These are phyloP conservation scores for Pandemis heparana DNA, from an alignment of 2,888 invertebrate species.

Conservation along the genomic window DNA sequence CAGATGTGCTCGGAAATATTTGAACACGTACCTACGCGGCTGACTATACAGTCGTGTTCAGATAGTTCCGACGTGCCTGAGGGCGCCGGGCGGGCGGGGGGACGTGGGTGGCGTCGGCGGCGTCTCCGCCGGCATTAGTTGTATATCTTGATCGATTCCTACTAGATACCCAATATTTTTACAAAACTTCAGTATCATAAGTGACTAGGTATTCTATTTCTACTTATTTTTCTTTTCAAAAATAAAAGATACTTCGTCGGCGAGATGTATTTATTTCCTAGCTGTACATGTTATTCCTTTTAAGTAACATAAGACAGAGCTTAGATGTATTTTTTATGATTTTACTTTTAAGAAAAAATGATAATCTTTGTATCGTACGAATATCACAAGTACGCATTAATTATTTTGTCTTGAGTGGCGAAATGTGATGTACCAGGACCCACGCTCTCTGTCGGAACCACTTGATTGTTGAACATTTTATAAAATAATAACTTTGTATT, in stretches of 20 bases:
- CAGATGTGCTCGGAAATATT: too few species aligned
- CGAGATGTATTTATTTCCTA: conserved; percentile 36
- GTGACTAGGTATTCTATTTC: conserved; percentile 23
- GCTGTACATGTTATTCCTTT: conserved; percentile 11
- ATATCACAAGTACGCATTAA: conserved; percentile 9
- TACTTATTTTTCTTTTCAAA: conserved; percentile 21
- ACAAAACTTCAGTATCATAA: conserved; percentile 22
- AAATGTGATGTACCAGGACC: neutral
- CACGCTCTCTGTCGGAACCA: conserved; percentile 25
- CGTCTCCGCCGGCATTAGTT: too few species aligned
- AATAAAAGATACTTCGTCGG: conserved; percentile 21
- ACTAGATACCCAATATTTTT: conserved; percentile 22
- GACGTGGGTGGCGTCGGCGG: neutral
- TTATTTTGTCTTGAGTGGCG: neutral
- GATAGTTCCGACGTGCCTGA: too few species aligned
- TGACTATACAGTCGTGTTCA: too few species aligned
- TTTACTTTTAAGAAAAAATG: conserved; percentile 8
- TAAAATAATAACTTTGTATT: neutral
- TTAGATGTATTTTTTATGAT: conserved; percentile 7
- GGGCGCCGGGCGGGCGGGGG: neutral
- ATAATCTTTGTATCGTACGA: neutral
- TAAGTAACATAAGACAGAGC: conserved; percentile 7
- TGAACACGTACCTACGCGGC: too few species aligned
- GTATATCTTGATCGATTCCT: conserved; percentile 39
- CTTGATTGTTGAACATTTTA: neutral